Percentiles rank a stretch among this genome's conserved stretches.
Conservation (phyloP, 2,797 vertebrate genomes). For the Scolopax bukidnonensis region DNA sequence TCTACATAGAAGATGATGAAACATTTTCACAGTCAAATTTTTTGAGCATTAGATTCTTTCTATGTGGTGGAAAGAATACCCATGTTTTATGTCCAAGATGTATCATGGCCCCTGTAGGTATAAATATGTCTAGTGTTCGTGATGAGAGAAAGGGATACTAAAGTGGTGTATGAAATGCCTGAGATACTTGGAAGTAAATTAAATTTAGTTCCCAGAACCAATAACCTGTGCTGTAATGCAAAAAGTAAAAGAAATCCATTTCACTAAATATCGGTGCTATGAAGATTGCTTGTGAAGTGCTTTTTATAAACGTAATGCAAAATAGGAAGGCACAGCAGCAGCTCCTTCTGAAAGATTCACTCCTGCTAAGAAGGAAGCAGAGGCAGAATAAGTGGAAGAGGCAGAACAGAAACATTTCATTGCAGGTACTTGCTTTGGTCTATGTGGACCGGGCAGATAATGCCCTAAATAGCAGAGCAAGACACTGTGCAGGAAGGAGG, state of each 20-base stretch:
- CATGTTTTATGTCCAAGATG: not conserved
- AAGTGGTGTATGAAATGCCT: not conserved
- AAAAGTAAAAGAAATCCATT: slow-evolving; percentile 6
- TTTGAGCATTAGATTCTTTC: not conserved
- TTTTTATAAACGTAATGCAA: not conserved
- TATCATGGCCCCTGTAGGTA: not conserved
- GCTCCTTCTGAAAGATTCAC: not conserved
- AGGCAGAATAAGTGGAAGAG: not conserved
- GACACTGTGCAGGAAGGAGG: not conserved
- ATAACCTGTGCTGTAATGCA: not conserved
- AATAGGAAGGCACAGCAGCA: not conserved
- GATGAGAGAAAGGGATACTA: not conserved
- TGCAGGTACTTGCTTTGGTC: not conserved
- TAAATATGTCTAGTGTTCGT: not conserved
- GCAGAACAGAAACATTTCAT: not conserved
- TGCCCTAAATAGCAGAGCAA: not conserved
- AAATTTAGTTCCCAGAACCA: not conserved
- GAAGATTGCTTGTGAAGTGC: not conserved
- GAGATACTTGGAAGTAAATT: slow-evolving; percentile 13
- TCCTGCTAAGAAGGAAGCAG: not conserved
- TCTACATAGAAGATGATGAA: not conserved
- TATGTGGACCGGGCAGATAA: not conserved
- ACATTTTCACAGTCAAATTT: not conserved
- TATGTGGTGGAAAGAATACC: not conserved
- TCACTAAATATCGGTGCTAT: not conserved